Evolutionary conservation across 2,113 vertebrate species (phyloP).

Genomic region (Coregonus clupeaformis): DNA sequence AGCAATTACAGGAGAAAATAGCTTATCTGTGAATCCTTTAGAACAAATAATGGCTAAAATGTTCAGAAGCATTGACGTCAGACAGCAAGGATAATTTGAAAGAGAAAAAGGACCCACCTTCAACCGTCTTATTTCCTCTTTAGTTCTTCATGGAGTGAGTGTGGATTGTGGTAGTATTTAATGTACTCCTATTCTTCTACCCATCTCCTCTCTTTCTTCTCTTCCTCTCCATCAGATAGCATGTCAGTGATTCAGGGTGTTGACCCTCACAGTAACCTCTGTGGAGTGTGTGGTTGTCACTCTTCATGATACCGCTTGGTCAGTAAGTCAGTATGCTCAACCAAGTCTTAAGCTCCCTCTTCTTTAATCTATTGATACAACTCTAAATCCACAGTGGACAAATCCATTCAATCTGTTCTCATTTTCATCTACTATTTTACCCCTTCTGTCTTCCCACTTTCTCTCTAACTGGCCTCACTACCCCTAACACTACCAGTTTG

Average conservation of each 20-base stretch:
- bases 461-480: background rate
- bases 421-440: constrained; percentile 51
- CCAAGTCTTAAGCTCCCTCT: constrained; percentile 8
- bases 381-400: constrained; percentile 63
- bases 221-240: constrained; percentile 28
- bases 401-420: constrained; percentile 67
- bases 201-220: constrained; percentile 3
- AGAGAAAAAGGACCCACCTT: constrained; percentile 48
- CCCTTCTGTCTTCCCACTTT: background rate
- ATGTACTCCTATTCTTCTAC: constrained; percentile 10
- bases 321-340: constrained; percentile 16
- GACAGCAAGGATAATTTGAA: background rate
- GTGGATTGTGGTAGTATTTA: constrained; percentile 5
- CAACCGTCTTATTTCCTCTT: constrained; percentile 2
- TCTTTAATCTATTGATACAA: constrained; percentile 64
- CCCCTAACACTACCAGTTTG: background rate
- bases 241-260: constrained; percentile 35
- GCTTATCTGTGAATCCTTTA: background rate
- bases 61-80: background rate
- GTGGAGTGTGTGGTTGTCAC: constrained; percentile 21
- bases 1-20: background rate
- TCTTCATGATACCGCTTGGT: constrained; percentile 38
- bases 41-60: background rate
- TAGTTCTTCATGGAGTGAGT: constrained; percentile 14
- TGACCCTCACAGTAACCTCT: constrained; percentile 40